Evolutionary conservation across 2,888 invertebrate genomes (phyloP).

Genomic region (Thymelicus lineola): DNA sequence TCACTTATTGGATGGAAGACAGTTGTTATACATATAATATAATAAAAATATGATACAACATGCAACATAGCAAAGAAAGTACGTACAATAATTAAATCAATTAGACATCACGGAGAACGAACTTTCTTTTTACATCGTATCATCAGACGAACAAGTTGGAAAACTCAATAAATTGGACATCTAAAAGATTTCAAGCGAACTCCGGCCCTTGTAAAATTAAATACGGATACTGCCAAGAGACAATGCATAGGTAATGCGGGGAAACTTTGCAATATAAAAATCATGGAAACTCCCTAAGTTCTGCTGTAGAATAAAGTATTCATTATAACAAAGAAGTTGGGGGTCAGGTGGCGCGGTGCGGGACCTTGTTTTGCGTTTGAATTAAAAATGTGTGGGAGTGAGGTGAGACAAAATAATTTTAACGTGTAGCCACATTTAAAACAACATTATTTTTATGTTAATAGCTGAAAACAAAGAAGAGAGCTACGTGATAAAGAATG

Average conservation of each 20-base stretch:
- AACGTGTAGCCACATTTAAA: background rate
- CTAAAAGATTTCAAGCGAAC: slow-evolving; percentile 33
- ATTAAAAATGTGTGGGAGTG: slow-evolving; percentile 45
- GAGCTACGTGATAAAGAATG: too few relatives aligned
- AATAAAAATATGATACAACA: too few relatives aligned
- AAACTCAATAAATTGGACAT: slow-evolving; percentile 42
- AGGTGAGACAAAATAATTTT: slow-evolving; percentile 12
- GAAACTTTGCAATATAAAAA: slow-evolving; percentile 79
- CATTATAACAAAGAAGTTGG: slow-evolving; percentile 66
- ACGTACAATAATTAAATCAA: slow-evolving; percentile 20
- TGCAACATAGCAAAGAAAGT: background rate
- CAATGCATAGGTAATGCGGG: slow-evolving; percentile 79
- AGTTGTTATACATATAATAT: background rate
- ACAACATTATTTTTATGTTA: too few relatives aligned
- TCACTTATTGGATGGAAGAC: background rate
- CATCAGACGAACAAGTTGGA: slow-evolving; percentile 25
- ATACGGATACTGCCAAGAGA: slow-evolving; percentile 63
- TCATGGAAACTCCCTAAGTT: slow-evolving; percentile 74
- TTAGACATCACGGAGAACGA: background rate
- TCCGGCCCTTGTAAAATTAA: slow-evolving; percentile 63
- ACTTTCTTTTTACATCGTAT: slow-evolving; percentile 25
- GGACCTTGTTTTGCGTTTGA: slow-evolving; percentile 40
- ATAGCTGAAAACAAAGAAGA: too few relatives aligned
- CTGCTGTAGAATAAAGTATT: slow-evolving; percentile 74
- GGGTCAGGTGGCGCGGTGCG: slow-evolving; percentile 64